Evolutionary conservation across 2,797 vertebrate genomes (phyloP).

Genomic region (Rhinogobio ventralis): DNA sequence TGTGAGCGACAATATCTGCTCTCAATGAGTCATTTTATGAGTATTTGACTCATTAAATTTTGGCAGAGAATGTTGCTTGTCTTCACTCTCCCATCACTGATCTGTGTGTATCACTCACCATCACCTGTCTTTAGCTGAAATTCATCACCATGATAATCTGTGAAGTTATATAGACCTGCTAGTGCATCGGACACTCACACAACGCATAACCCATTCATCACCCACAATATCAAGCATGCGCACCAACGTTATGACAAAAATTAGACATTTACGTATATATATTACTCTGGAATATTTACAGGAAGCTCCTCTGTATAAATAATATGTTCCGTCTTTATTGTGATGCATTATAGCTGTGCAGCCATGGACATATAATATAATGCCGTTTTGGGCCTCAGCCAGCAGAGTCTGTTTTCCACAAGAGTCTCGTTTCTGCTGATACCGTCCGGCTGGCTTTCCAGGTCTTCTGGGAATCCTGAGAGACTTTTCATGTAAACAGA

Average conservation of each 20-base stretch:
- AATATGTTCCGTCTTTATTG: neutral
- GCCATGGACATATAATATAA: slow-evolving; percentile 15
- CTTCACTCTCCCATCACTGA: slow-evolving; percentile 9
- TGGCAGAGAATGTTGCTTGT: neutral
- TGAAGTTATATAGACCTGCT: slow-evolving; percentile 6
- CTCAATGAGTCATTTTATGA: neutral
- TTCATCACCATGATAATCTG: slow-evolving; percentile 26
- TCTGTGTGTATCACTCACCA: slow-evolving; percentile 4
- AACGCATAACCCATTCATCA: neutral
- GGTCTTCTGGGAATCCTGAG: slow-evolving; percentile 37
- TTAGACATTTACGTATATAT: neutral
- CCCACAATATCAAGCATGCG: neutral
- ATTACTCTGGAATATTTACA: neutral
- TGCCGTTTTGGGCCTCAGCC: neutral
- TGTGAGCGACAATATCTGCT: neutral
- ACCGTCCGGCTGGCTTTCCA: slow-evolving; percentile 17
- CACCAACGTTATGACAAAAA: neutral
- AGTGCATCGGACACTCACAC: neutral
- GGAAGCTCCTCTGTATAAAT: neutral
- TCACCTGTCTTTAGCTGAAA: slow-evolving; percentile 36
- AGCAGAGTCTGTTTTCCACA: slow-evolving; percentile 37
- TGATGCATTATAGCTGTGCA: neutral
- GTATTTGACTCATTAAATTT: neutral
- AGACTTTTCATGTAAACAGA: slow-evolving; percentile 54
- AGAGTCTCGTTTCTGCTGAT: slow-evolving; percentile 39